phyloP scores from a whole-genome alignment of 2,797 vertebrate genomes.

The Falco peregrinus region DNA sequence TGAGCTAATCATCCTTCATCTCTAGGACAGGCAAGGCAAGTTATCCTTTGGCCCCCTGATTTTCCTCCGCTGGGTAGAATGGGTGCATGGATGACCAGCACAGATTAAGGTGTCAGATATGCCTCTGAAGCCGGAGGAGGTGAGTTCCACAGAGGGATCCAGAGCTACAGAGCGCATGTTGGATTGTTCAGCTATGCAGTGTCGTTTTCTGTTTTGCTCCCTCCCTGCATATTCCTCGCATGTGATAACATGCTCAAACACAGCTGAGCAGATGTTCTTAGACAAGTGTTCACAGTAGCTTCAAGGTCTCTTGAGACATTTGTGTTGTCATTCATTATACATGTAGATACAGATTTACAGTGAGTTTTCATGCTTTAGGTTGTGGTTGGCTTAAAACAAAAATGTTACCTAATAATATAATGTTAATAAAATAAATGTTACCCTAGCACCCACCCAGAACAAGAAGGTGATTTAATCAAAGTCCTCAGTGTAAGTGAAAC shows the following conservation, averaged over 20 bases:
- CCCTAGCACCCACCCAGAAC: neutral
- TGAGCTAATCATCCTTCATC: neutral
- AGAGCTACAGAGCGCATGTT: neutral
- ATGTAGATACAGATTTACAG: neutral
- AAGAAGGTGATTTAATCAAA: neutral
- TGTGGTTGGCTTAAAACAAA: neutral
- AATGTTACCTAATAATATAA: neutral
- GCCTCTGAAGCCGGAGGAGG: neutral
- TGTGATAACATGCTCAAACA: neutral
- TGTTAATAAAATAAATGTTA: too few species aligned
- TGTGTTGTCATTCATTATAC: neutral
- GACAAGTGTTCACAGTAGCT: neutral
- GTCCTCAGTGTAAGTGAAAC: neutral
- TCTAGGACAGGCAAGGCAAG: neutral
- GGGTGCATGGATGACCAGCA: neutral
- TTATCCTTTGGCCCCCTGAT: neutral
- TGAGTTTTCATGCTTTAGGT: neutral
- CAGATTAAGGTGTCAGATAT: neutral
- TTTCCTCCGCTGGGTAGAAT: neutral
- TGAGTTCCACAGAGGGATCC: rapidly evolving
- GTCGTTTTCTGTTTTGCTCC: neutral
- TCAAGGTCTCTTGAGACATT: neutral
- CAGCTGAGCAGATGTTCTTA: neutral
- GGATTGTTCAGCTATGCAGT: neutral
- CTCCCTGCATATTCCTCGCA: rapidly evolving